Conservation (phyloP, 2,113 vertebrate genomes). For the mouse (Mus musculus) region DNA sequence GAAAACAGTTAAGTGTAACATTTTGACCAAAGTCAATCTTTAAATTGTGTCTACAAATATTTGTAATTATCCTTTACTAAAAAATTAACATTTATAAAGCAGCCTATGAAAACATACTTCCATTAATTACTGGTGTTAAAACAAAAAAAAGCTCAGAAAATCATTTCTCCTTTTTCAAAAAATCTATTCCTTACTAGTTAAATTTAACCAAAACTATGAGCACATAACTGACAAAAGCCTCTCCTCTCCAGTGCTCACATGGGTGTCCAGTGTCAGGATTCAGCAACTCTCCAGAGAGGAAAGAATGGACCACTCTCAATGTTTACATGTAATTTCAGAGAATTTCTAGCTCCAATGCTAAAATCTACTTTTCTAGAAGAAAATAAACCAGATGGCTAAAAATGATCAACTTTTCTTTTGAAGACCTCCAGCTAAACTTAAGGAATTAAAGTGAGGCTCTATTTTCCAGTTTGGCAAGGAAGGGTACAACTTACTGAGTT, state of each 20-base stretch:
- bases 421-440: neutral
- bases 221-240: neutral
- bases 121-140: neutral
- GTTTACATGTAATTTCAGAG: conserved; percentile 46
- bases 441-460: conserved; percentile 38
- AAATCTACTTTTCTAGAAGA: conserved; percentile 41
- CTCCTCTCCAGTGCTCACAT: neutral
- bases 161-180: neutral
- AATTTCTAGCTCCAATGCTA: conserved; percentile 41
- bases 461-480: neutral
- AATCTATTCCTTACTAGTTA: neutral
- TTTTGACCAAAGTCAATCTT: conserved; percentile 32
- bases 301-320: neutral
- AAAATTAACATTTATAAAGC: conserved; percentile 38
- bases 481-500: neutral
- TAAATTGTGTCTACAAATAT: conserved; percentile 14
- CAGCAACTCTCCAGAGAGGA: neutral
- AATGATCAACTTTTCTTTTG: neutral
- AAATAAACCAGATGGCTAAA: conserved; percentile 7
- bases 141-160: neutral
- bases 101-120: neutral
- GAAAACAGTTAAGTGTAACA: conserved; percentile 19
- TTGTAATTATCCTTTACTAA: conserved; percentile 28
- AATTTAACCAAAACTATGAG: conserved; percentile 34
- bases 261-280: neutral